Conservation (phyloP, 2,113 vertebrate species). For the Rhynchomys soricoides region DNA sequence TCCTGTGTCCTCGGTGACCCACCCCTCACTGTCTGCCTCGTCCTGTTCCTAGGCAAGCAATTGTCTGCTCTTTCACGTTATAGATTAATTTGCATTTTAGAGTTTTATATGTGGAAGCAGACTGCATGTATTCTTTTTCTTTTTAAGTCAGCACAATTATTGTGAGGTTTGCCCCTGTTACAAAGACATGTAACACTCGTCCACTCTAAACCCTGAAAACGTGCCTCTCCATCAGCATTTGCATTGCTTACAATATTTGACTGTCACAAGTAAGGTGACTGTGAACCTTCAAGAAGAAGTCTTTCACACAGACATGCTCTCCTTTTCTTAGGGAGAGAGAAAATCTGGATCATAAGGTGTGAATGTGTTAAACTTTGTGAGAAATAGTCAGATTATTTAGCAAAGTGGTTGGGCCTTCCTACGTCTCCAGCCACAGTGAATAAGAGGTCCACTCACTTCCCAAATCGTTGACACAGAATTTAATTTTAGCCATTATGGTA, state of each 20-base stretch:
- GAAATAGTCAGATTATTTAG: neutral
- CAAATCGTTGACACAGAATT: neutral
- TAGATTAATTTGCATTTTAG: slow-evolving; percentile 57
- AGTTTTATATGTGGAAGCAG: slow-evolving; percentile 49
- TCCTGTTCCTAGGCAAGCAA: slow-evolving; percentile 45
- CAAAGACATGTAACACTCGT: neutral
- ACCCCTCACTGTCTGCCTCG: neutral
- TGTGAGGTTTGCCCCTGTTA: slow-evolving; percentile 8
- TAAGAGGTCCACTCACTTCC: neutral
- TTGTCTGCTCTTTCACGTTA: slow-evolving; percentile 42
- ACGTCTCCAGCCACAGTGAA: neutral
- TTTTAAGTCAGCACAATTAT: slow-evolving; percentile 46
- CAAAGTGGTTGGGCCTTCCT: neutral
- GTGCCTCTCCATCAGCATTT: neutral
- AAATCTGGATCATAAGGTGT: neutral
- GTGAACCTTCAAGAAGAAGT: neutral
- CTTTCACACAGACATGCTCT: neutral
- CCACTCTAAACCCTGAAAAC: neutral
- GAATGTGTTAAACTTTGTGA: neutral
- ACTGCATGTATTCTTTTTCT: neutral
- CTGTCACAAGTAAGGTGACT: neutral
- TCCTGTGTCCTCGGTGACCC: neutral
- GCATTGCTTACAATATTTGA: neutral
- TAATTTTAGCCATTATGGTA: slow-evolving; percentile 1
- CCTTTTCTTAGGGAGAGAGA: neutral